Evolutionary conservation across 64 coral and sea anemone genomes (phyloP), one percentile per base, ranked within the genome.

Genomic region (Astreopora myriophthalma): DNA sequence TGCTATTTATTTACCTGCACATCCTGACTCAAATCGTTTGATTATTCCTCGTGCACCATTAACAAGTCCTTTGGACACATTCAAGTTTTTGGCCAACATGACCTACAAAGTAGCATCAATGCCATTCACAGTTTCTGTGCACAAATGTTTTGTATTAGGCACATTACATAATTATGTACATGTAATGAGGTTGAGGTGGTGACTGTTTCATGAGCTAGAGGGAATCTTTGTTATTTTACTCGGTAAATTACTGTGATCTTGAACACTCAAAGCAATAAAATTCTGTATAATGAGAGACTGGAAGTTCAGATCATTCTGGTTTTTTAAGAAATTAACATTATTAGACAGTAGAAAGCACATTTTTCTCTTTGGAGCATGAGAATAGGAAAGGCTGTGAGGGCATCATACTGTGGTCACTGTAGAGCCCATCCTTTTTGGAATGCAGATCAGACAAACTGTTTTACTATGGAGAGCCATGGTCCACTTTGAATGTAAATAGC

Each of bases 1-100:
- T n/a, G n/a, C n/a, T n/a, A n/a, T n/a, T n/a, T n/a, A n/a, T n/a
- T 71, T 85, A 93, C 97, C 88, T 71, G 88, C 60, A 86, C 87
- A 90, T 94, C 97, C 94, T 27, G 91, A 74, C 9, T 95, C 86
- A 49, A 96, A 99, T 13, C 69, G 38, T 90, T 84, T 80, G 24
- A 99, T 46, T 23, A 99, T 81, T 16, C 97, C 97, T 8, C 97
- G 88, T 44, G 97, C 97, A 48, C 97, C 97, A 90, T 99, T 99
- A 0, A 99, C 97, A 10, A 99, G 94, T 57, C 97, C 97, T 91
- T 94, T 88, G 52, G 62, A 85, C 12, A 99, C 93, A 93, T 95
- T 87, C 60, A 98, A 88, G 76, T 98, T 98, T 76, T 98, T 98
- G 33, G 93, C 93, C 39, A 98, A 57, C 90, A 98, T 93, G 19